Percentiles rank a stretch among this genome's conserved stretches.
Evolutionary conservation across 1,140 invertebrate genomes (phyloP).

Genomic region (Antheraea mylitta): DNA sequence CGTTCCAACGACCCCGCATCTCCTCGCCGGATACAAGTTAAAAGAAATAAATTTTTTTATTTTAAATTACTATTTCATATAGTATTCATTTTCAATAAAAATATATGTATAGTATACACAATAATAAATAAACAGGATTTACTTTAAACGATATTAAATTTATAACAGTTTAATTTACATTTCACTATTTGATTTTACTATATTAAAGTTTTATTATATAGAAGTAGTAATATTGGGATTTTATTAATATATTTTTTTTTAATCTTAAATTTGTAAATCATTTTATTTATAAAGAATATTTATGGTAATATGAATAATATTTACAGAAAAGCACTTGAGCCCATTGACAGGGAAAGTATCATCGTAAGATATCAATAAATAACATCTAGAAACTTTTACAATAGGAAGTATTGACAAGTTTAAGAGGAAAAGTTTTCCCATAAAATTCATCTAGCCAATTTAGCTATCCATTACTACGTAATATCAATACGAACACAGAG

Average conservation of each 20-base stretch:
- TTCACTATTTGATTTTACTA: too few species aligned
- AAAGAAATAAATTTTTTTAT: neutral
- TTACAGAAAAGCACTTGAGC: too few species aligned
- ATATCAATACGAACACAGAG: neutral
- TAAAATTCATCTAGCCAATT: neutral
- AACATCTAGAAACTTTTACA: neutral
- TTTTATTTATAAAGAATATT: too few species aligned
- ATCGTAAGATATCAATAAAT: neutral
- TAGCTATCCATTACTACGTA: neutral
- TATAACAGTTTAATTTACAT: too few species aligned
- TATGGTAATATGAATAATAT: too few species aligned
- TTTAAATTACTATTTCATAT: neutral
- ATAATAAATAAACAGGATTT: too few species aligned
- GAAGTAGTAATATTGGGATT: too few species aligned
- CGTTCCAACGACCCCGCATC: conserved; percentile 36
- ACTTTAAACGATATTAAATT: too few species aligned
- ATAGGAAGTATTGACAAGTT: neutral
- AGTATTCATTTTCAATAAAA: neutral
- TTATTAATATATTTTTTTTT: too few species aligned
- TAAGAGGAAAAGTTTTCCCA: neutral
- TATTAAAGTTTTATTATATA: too few species aligned
- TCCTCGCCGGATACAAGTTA: neutral
- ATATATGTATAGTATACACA: neutral
- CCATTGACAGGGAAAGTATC: too few species aligned
- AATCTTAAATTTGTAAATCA: too few species aligned